Conservation (phyloP, 1,140 invertebrate genomes). For the Arion vulgaris region DNA sequence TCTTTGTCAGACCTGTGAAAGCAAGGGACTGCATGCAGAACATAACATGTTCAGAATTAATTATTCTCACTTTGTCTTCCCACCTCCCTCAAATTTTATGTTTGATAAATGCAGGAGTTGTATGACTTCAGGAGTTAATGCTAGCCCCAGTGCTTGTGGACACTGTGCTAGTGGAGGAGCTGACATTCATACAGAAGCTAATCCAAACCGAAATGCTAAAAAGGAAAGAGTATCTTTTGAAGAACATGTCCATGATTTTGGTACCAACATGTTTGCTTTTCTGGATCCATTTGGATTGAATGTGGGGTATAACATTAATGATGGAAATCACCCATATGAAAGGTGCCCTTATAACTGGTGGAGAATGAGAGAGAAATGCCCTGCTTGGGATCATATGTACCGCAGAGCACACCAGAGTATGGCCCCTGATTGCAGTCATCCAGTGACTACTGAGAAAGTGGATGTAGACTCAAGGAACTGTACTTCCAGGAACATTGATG, state of each 20-base stretch:
- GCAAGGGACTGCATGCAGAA: constrained; percentile 80
- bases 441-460: background rate
- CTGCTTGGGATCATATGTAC: background rate
- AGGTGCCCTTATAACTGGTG: background rate
- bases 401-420: background rate
- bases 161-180: too few relatives aligned
- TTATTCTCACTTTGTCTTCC: too few relatives aligned
- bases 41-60: constrained; percentile 87
- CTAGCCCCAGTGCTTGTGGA: too few relatives aligned
- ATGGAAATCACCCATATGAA: background rate
- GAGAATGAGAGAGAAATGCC: background rate
- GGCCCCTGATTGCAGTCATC: background rate
- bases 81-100: too few relatives aligned
- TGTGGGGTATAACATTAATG: background rate
- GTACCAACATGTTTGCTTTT: constrained; percentile 72
- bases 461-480: background rate
- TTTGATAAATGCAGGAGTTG: too few relatives aligned
- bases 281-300: constrained; percentile 71
- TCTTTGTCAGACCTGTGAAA: constrained; percentile 85
- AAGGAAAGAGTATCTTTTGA: constrained; percentile 35
- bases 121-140: too few relatives aligned
- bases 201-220: background rate
- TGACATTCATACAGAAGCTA: too few relatives aligned
- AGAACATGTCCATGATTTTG: constrained; percentile 70
- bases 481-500: too few relatives aligned